Evolutionary conservation across 2,888 invertebrate genomes (phyloP).

Genomic region (Acleris laterana): DNA sequence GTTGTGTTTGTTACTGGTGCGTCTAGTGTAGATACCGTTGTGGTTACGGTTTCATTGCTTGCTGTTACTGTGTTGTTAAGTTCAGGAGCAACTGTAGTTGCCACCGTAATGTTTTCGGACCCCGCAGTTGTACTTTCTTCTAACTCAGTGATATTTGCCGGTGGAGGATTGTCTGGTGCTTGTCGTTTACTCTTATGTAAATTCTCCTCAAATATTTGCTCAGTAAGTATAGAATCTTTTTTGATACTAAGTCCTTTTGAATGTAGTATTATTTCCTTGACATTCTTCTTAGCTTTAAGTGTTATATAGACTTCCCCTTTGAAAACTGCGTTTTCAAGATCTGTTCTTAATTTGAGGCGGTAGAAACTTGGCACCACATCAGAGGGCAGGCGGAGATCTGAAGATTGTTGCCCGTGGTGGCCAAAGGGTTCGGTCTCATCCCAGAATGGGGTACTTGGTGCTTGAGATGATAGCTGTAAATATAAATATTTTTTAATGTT

Average conservation of each 20-base stretch:
- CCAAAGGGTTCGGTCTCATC: slow-evolving; percentile 74
- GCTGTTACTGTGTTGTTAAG: neutral
- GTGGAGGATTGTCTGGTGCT: slow-evolving; percentile 31
- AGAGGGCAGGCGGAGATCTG: slow-evolving; percentile 73
- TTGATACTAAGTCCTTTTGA: slow-evolving; percentile 74
- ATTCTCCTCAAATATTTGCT: slow-evolving; percentile 74
- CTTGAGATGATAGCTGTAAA: slow-evolving; percentile 57
- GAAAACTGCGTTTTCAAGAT: slow-evolving; percentile 73
- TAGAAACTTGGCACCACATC: slow-evolving; percentile 83
- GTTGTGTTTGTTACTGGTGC: slow-evolving; percentile 39
- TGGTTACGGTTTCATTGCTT: slow-evolving; percentile 6
- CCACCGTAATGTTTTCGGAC: slow-evolving; percentile 2
- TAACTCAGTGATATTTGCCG: slow-evolving; percentile 2
- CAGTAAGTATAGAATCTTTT: slow-evolving; percentile 67
- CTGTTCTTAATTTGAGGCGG: slow-evolving; percentile 80
- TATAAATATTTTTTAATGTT: neutral
- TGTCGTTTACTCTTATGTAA: slow-evolving; percentile 58
- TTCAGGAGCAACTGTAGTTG: neutral
- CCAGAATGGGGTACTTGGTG: slow-evolving; percentile 62
- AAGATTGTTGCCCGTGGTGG: slow-evolving; percentile 53
- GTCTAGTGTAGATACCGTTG: slow-evolving; percentile 25
- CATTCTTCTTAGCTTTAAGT: slow-evolving; percentile 63
- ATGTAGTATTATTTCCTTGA: slow-evolving; percentile 79
- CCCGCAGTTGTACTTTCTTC: slow-evolving; percentile 7
- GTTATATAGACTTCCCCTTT: slow-evolving; percentile 78